phyloP scores from a whole-genome alignment of 2,888 invertebrate genomes.

The Himalopsyche anomala region DNA sequence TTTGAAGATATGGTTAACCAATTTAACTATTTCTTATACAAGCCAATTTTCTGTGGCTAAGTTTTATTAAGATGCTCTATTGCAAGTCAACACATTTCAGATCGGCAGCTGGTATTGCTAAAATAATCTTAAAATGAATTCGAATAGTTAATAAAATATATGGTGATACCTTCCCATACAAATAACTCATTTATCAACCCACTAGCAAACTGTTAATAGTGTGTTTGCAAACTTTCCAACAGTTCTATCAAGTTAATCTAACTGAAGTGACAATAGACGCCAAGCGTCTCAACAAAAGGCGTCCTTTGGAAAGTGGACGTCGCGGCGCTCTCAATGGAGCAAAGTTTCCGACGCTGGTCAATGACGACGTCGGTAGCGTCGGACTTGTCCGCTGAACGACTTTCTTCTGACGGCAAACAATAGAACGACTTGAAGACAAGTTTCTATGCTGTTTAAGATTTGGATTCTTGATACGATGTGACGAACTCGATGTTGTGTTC shows the following conservation, averaged over 20 bases:
- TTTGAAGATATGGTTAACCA: too few species aligned
- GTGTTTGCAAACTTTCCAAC: neutral
- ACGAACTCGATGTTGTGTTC: too few species aligned
- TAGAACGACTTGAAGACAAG: neutral
- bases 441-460: conserved; percentile 13
- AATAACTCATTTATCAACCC: neutral
- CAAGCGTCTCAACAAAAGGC: neutral
- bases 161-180: neutral
- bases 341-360: conserved; percentile 12
- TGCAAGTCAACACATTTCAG: too few species aligned
- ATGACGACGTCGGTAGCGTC: neutral
- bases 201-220: neutral
- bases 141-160: too few species aligned
- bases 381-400: neutral
- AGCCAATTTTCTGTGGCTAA: too few species aligned
- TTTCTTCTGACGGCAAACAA: neutral
- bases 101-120: too few species aligned
- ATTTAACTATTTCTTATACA: too few species aligned
- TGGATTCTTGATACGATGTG: neutral
- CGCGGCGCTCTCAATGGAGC: conserved; percentile 11
- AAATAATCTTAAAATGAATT: too few species aligned
- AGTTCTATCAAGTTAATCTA: conserved; percentile 19
- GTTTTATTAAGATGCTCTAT: too few species aligned
- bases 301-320: conserved; percentile 16
- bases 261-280: conserved; percentile 1